Evolutionary conservation across 2,113 vertebrate species (phyloP).

Genomic region (Fregata magnificens): DNA sequence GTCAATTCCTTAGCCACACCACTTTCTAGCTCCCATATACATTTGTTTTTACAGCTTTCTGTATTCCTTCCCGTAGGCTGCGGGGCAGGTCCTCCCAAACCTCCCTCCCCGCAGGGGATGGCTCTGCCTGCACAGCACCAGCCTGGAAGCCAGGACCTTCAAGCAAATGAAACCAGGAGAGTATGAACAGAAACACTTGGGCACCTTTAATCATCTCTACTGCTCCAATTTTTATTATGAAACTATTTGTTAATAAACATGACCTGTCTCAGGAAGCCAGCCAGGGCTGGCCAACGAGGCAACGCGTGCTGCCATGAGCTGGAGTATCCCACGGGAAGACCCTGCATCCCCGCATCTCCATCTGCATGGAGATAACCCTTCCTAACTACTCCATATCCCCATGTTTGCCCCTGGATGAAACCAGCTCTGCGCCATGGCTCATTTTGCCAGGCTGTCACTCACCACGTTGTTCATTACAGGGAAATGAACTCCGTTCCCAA

Average conservation of each 20-base stretch:
- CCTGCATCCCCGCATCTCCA: background rate
- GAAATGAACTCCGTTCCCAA: slow-evolving; percentile 70
- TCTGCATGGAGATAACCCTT: background rate
- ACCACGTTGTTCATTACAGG: slow-evolving; percentile 57
- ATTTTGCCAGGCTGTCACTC: slow-evolving; percentile 62
- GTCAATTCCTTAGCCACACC: background rate
- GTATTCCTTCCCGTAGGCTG: background rate
- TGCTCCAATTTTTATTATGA: background rate
- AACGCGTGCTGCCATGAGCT: background rate
- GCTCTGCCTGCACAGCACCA: background rate
- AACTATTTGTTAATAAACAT: background rate
- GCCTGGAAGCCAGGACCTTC: background rate
- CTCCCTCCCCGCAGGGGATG: background rate
- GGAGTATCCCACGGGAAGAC: background rate
- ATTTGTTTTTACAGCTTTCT: background rate
- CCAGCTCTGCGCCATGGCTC: background rate
- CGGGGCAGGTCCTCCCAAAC: background rate
- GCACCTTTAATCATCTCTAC: background rate
- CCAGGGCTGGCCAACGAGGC: background rate
- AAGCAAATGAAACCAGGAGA: background rate
- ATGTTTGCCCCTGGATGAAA: background rate
- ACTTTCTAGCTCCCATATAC: background rate
- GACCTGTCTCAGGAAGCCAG: slow-evolving; percentile 20
- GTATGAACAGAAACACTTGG: background rate
- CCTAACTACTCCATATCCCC: background rate